phyloP scores from a whole-genome alignment of 1,140 invertebrate genomes.

The Drosophila sp. region DNA sequence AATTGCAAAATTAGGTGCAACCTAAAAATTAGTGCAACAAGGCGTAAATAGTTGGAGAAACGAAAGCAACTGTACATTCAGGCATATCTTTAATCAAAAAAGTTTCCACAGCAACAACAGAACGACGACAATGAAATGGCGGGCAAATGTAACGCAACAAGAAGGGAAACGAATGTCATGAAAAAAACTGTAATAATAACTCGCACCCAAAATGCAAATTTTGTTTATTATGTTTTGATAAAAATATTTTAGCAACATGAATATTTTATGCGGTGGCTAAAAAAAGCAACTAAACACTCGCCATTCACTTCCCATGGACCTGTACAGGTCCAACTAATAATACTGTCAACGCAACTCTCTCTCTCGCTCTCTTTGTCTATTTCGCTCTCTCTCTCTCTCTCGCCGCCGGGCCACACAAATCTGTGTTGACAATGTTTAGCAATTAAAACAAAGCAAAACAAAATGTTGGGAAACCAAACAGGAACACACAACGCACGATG shows the following conservation, averaged over 20 bases:
- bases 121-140: constrained; percentile 31
- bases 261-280: constrained; percentile 66
- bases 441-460: constrained; percentile 71
- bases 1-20: constrained; percentile 52
- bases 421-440: constrained; percentile 79
- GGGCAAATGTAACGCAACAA: constrained; percentile 39
- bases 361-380: constrained; percentile 1
- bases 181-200: constrained; percentile 4
- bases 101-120: constrained; percentile 33
- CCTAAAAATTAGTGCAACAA: constrained; percentile 50
- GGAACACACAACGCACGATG: constrained; percentile 12
- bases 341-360: constrained; percentile 61
- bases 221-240: constrained; percentile 80
- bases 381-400: constrained; percentile 16
- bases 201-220: constrained; percentile 64
- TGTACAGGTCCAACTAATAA: constrained; percentile 64
- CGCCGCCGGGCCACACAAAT: constrained; percentile 62
- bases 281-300: constrained; percentile 35
- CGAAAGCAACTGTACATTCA: constrained; percentile 14
- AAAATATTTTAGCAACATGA: constrained; percentile 69
- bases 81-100: constrained; percentile 68
- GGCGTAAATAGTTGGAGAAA: constrained; percentile 24
- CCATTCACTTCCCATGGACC: constrained; percentile 38
- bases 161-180: constrained; percentile 17
- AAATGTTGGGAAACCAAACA: constrained; percentile 27